Base-by-base conservation (phyloP, 2,888 invertebrate genomes). In the Ephialtes manifestator region DNA sequence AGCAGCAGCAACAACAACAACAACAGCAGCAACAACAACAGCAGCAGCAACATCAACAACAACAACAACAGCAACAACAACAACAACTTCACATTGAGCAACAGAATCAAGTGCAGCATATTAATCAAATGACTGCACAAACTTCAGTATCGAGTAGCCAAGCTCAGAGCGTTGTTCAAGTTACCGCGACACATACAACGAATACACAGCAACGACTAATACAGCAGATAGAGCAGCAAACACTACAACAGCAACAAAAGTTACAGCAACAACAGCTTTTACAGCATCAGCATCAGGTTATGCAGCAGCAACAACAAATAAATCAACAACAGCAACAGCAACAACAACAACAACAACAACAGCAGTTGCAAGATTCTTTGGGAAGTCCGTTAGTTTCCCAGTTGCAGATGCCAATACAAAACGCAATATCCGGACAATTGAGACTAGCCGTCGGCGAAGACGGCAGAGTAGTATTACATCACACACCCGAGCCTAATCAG, bases 371-470 rank as follows among this genome's bases (percentile, higher is more conserved):
- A 35, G 88, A 88, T 55, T 90, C 90, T 75, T 88, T 89, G 74
- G 91, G 91, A 75, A 93, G 90, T 87, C 94, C 93, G 8, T 84
- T 95, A 53, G 94, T 95, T 70, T 94, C 95, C 1, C 96, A 96
- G 88, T 92, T 96, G 8, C 95, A 95, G 28, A 94, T 93, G 89
- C 94, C 94, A 67, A 91, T 93, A 39, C 94, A 93, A 84, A 94
- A 93, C 85, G 81, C 94, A 18, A 92, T 94, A 79, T 92, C 93
- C 18, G 96, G 96, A 1, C 96, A 96, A 77, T 94, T 96, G 81
- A 95, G 96, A 83, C 93, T 97, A 78, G 96, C 96, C 0, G 94
- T 97, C 68, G 96, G 96, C 0, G 97, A 97, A 91, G 96, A 97
- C 88, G 96, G 96, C 10, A 94, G 96, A 31, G 94, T 97, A 63